Evolutionary conservation across 2,888 invertebrate genomes (phyloP), one percentile per base, ranked within the genome.

Genomic region (Glyphotaelius pellucidus): DNA sequence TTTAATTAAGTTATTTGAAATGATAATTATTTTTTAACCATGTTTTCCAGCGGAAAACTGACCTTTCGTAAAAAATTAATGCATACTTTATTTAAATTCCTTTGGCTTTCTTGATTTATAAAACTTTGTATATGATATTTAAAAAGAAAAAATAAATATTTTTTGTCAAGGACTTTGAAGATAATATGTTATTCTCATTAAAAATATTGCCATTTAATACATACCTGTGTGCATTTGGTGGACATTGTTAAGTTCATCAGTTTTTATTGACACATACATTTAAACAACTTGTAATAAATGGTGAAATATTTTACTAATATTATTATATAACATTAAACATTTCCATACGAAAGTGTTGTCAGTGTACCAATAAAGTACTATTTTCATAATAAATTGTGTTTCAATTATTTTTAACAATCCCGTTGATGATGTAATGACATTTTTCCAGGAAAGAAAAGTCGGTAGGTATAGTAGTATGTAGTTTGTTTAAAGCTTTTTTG

Each of bases 321-420:
- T 35, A 89, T 89, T 80, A 80, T 80, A 89, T 90, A 91, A 89
- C 35, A 89, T 89, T 89, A 79, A 79, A 79, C 91, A 91, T 92
- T 93, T 93, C 92, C 91, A 89, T 91, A 93, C 88, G 92, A 92
- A 93, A 93, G 92, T 93, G 93, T 93, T 93, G 93, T 93, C 93
- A 92, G 91, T 93, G 93, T 93, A 93, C 91, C 93, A 93, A 93
- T 93, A 93, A 93, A 93, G 90, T 92, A 92, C 92, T 93, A 92
- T 93, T 92, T 92, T 92, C 91, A 79, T 89, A 80, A 89, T 79
- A 35, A 83, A 83, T 7, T 35, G 81, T 31, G 31, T 81, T 81
- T 31, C 30, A 52, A 19, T 52, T 52, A 19, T 19, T 52, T 52
- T 52, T 52, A 15, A 19, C 52, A 52, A 52, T 52, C 19, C 52